These are phyloP conservation scores for Phocoena sinus DNA, from an alignment of 2,113 vertebrate genomes.

Conservation along the genomic window DNA sequence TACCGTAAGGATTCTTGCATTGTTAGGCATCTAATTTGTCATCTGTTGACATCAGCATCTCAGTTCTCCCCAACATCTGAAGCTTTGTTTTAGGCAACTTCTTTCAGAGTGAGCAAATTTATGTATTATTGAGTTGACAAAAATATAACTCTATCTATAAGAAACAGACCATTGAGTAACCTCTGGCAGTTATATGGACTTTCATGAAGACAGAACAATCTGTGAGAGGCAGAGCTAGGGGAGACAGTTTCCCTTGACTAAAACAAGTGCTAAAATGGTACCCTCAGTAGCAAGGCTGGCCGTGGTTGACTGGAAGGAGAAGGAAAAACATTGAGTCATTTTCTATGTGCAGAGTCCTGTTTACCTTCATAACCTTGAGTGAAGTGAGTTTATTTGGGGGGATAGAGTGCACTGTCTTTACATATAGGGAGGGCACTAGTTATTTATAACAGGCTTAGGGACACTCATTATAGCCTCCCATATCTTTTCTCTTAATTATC, in stretches of 20 bases:
- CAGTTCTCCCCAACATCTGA: slow-evolving; percentile 60
- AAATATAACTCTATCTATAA: background rate
- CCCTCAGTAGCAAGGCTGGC: background rate
- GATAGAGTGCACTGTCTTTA: background rate
- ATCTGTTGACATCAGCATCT: slow-evolving; percentile 71
- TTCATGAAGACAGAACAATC: background rate
- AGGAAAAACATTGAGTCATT: background rate
- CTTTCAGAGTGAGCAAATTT: slow-evolving; percentile 36
- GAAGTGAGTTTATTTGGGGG: background rate
- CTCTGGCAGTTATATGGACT: background rate
- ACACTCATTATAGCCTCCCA: background rate
- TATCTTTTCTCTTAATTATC: background rate
- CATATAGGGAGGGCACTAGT: background rate
- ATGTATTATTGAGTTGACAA: background rate
- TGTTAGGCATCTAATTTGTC: slow-evolving; percentile 72
- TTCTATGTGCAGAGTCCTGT: background rate
- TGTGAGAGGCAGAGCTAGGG: background rate
- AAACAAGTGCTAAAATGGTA: background rate
- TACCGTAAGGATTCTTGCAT: slow-evolving; percentile 74
- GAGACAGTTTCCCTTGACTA: background rate
- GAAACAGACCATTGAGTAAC: background rate
- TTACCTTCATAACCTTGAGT: background rate
- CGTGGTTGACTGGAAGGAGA: background rate
- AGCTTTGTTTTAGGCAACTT: slow-evolving; percentile 63
- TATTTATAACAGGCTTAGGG: background rate